Evolutionary conservation across 2,888 invertebrate genomes (phyloP).

Genomic region (Amiota mariae): DNA sequence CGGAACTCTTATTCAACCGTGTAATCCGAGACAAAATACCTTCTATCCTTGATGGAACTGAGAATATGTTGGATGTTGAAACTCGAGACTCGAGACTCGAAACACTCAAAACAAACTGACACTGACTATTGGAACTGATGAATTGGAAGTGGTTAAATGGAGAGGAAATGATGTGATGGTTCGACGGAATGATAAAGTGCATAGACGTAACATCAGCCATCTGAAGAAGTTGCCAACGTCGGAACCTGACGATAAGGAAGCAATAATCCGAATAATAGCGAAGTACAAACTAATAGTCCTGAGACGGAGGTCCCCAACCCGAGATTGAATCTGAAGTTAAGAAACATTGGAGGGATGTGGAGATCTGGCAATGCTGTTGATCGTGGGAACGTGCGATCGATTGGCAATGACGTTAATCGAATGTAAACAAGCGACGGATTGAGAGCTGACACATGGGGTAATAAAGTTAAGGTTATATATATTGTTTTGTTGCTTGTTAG

Average conservation of each 20-base stretch:
- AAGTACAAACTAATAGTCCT: too few relatives aligned
- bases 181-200: slow-evolving; percentile 14
- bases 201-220: slow-evolving; percentile 26
- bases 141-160: slow-evolving; percentile 20
- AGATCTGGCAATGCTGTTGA: not conserved
- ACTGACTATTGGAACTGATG: slow-evolving; percentile 15
- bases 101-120: too few relatives aligned
- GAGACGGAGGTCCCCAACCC: too few relatives aligned
- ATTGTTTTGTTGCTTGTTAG: too few relatives aligned
- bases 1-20: slow-evolving; percentile 30
- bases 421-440: too few relatives aligned
- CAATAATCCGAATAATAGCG: not conserved
- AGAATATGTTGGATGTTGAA: not conserved
- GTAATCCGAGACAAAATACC: slow-evolving; percentile 35
- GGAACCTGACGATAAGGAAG: not conserved
- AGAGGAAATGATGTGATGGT: slow-evolving; percentile 27
- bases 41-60: not conserved
- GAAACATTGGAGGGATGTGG: not conserved
- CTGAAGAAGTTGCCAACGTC: slow-evolving; percentile 22
- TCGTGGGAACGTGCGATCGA: not conserved
- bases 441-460: too few relatives aligned
- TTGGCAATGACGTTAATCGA: too few relatives aligned
- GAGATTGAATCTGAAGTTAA: not conserved
- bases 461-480: too few relatives aligned
- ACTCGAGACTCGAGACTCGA: not conserved